These are phyloP conservation scores for Drosophila meridiana DNA, from an alignment of 2,888 invertebrate genomes.

Conservation along the genomic window DNA sequence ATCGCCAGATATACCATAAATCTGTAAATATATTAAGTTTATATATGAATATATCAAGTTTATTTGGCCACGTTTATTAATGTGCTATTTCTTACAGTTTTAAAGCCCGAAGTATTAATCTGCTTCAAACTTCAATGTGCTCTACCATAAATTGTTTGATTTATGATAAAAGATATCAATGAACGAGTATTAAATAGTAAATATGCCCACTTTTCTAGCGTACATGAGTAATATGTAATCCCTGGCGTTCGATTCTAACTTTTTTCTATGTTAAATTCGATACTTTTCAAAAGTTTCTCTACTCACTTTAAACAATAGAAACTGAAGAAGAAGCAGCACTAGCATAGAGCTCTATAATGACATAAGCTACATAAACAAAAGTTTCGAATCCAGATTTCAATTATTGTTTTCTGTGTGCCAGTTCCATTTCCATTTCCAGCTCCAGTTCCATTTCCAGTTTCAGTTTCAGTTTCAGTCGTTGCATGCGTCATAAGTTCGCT, in stretches of 20 bases:
- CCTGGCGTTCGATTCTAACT: neutral
- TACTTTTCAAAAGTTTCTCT: neutral
- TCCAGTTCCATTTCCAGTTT: conserved; percentile 28
- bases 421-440: conserved; percentile 22
- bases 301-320: neutral
- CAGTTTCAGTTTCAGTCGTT: conserved; percentile 27
- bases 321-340: neutral
- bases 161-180: no score
- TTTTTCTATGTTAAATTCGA: neutral
- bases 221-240: neutral
- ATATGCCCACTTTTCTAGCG: neutral
- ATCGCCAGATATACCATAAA: no score
- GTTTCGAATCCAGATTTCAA: conserved; percentile 14
- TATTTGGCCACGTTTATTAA: no score
- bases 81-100: no score
- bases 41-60: no score
- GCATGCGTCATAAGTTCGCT: conserved; percentile 55
- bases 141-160: no score
- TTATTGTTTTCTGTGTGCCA: conserved; percentile 15
- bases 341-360: neutral
- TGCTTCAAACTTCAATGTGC: no score
- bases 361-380: conserved; percentile 5
- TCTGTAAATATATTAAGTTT: no score
- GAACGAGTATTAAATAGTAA: neutral
- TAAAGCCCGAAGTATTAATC: no score